Base-by-base conservation (phyloP, 2,888 invertebrate species). In the Ypsolopha scabrella region DNA sequence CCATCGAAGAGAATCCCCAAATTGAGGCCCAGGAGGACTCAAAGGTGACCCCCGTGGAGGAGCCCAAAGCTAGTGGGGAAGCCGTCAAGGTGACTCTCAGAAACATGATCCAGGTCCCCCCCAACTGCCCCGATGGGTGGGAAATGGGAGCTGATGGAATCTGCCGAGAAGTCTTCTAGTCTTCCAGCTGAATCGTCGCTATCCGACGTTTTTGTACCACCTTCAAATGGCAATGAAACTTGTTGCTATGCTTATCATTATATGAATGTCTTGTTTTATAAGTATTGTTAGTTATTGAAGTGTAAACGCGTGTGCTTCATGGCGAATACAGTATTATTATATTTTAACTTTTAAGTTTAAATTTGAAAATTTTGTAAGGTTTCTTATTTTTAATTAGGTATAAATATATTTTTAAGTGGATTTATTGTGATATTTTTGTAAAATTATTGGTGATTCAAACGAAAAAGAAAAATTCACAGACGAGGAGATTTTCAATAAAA, bases 51-150 rank as follows among this genome's bases (percentile, higher is more conserved):
- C n/a, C 34, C 1, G 35, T 46, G 33, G 10, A 10, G 1, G 60
- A 24, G 24, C 24, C 24, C 24, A 24, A 24, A 24, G 24, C 24
- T 4, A 24, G 24, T 24, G 4, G 4, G 24, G 24, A 24, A 4
- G 24, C 24, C 24, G 24, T 24, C 2, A 3, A 2, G 2, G 2
- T 24, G 3, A 33, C 56, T 0, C 44, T 53, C 43, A 70, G 83
- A 52, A 85, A 82, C 57, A 67, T 78, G 64, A 77, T 83, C 47
- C 57, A 53, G 7, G 65, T 57, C 0, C 70, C 68, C 0, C 14
- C 57, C 7, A 70, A 75, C 60, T 75, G 75, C 48, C 75, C 75
- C 0, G 52, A 60, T 7, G 75, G 75, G 1, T 56, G 58, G 11
- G 47, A 67, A 48, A 66, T 72, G 66, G 70, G 68, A 1, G 52